Conservation (phyloP, 1,140 invertebrate species). For the Bombus sylvicola region DNA sequence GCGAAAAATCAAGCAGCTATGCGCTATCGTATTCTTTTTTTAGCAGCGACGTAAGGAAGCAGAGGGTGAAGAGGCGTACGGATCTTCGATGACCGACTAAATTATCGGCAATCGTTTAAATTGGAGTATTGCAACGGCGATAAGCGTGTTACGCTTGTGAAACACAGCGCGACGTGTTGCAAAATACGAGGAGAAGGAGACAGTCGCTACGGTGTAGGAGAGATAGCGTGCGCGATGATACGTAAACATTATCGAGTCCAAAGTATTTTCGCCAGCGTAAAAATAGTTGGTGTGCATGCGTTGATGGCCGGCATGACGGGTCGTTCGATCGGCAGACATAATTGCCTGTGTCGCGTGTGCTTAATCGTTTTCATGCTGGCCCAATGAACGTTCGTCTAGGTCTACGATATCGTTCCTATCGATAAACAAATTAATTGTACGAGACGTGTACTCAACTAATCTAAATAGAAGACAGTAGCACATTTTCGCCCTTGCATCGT, state of each 20-base stretch:
- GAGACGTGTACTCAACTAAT: slow-evolving; percentile 34
- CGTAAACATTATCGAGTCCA: slow-evolving; percentile 27
- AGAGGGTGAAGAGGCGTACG: neutral
- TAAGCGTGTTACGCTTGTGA: slow-evolving; percentile 24
- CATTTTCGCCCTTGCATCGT: slow-evolving; percentile 1
- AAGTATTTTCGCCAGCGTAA: slow-evolving; percentile 41
- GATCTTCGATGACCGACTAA: slow-evolving; percentile 31
- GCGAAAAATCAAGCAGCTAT: neutral
- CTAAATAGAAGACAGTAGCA: slow-evolving; percentile 38
- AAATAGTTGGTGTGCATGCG: slow-evolving; percentile 23
- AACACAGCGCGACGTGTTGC: slow-evolving; percentile 13
- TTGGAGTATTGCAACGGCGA: slow-evolving; percentile 38
- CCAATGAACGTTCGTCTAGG: slow-evolving; percentile 59
- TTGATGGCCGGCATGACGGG: slow-evolving; percentile 19
- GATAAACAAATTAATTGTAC: slow-evolving; percentile 70
- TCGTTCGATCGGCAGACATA: slow-evolving; percentile 26
- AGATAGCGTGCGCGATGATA: slow-evolving; percentile 32
- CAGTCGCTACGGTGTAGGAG: neutral
- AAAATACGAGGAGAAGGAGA: slow-evolving; percentile 22
- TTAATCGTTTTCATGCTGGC: slow-evolving; percentile 30
- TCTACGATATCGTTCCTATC: slow-evolving; percentile 60
- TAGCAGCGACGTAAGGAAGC: neutral
- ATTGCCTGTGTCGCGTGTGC: slow-evolving; percentile 40
- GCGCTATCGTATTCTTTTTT: neutral
- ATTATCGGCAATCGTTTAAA: slow-evolving; percentile 42